phyloP scores from a whole-genome alignment of 2,888 invertebrate species.

The Tipula confusa region DNA sequence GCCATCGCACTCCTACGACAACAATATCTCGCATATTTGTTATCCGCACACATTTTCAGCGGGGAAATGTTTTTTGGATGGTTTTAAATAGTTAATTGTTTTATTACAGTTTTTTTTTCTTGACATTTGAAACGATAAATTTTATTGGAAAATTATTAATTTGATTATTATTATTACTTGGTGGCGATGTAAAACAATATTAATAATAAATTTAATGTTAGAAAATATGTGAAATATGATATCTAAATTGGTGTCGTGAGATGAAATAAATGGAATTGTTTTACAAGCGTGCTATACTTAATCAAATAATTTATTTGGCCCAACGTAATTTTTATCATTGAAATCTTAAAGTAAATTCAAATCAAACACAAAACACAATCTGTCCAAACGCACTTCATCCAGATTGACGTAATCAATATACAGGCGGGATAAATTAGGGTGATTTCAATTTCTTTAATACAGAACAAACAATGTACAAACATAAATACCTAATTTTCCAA shows the following conservation, averaged over 20 bases:
- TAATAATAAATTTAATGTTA: background rate
- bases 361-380: background rate
- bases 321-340: too few species aligned
- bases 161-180: slow-evolving; percentile 20
- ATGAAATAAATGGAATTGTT: background rate
- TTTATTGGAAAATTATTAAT: slow-evolving; percentile 14
- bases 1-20: background rate
- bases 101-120: background rate
- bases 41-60: background rate
- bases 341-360: background rate
- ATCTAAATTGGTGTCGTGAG: background rate
- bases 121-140: background rate
- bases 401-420: slow-evolving; percentile 25
- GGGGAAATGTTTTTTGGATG: background rate
- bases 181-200: background rate
- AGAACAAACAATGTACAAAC: background rate
- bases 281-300: too few species aligned
- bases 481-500: slow-evolving; percentile 25
- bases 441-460: background rate
- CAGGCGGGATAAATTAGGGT: background rate
- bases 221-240: background rate
- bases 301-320: too few species aligned
- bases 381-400: background rate
- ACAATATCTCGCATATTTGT: background rate
- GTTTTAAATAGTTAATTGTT: slow-evolving; percentile 12